These are phyloP conservation scores for Cryptocephalus primarius DNA, from an alignment of 2,888 invertebrate species.

Conservation along the genomic window DNA sequence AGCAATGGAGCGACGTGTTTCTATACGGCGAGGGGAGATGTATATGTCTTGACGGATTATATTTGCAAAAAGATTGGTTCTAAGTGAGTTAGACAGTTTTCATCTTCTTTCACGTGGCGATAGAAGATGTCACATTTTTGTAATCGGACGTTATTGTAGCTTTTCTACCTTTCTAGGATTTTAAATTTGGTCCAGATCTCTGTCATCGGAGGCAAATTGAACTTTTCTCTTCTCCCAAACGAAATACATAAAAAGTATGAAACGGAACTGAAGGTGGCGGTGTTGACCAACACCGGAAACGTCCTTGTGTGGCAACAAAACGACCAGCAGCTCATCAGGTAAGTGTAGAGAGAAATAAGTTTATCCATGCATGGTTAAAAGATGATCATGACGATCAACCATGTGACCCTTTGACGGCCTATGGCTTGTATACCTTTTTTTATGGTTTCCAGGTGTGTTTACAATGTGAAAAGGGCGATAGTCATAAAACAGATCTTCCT, in stretches of 20 bases:
- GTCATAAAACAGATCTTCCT: constrained; percentile 47
- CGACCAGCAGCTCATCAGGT: constrained; percentile 40
- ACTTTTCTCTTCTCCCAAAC: constrained; percentile 34
- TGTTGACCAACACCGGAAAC: constrained; percentile 51
- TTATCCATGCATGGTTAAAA: too few species aligned
- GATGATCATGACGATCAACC: too few species aligned
- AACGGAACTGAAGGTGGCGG: constrained; percentile 47
- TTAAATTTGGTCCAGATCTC: constrained; percentile 33
- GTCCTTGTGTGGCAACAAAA: constrained; percentile 58
- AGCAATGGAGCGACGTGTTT: constrained; percentile 60
- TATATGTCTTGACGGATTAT: constrained; percentile 59
- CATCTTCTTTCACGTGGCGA: not conserved
- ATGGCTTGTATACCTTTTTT: too few species aligned
- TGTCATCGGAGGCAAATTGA: constrained; percentile 45
- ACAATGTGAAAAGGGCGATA: constrained; percentile 48
- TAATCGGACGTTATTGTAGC: too few species aligned
- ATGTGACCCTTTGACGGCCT: too few species aligned
- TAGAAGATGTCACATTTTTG: too few species aligned
- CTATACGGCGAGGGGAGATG: constrained; percentile 53
- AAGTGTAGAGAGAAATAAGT: constrained; percentile 20
- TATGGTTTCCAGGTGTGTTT: constrained; percentile 30
- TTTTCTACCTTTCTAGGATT: constrained; percentile 22
- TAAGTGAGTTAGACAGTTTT: constrained; percentile 32
- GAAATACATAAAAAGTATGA: constrained; percentile 36
- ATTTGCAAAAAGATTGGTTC: constrained; percentile 58